Conservation (phyloP, 2,888 invertebrate genomes). For the Troilus luridus region DNA sequence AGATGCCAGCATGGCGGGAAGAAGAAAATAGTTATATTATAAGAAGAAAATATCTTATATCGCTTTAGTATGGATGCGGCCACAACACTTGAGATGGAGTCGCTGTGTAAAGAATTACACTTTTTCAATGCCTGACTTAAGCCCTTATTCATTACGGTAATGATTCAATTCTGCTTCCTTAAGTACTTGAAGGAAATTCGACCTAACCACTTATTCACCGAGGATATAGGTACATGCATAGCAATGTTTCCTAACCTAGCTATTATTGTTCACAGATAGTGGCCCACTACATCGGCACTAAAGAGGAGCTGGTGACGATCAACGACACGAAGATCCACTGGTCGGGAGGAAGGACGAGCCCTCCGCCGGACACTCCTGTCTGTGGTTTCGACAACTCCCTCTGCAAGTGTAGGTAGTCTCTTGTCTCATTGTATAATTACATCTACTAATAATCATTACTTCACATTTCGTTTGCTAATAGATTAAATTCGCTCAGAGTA, state of each 20-base stretch:
- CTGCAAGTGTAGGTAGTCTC: conserved; percentile 80
- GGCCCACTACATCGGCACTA: conserved; percentile 89
- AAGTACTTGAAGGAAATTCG: no score
- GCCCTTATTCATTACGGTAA: no score
- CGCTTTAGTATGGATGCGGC: no score
- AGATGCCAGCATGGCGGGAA: no score
- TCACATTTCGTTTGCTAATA: neutral
- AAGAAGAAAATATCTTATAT: no score
- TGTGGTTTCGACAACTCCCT: conserved; percentile 94
- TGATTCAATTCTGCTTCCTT: no score
- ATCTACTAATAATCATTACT: neutral
- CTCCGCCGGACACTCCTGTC: conserved; percentile 89
- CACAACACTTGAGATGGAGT: no score
- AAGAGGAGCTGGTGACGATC: conserved; percentile 82
- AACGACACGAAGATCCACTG: conserved; percentile 84
- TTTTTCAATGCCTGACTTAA: no score
- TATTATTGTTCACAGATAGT: conserved; percentile 78
- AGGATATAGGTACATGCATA: neutral
- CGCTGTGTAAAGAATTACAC: no score
- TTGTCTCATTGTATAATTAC: neutral
- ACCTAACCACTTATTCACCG: no score
- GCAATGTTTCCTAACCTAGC: neutral
- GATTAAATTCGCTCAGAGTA: no score
- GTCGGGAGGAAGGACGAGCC: conserved; percentile 84
- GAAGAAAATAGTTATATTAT: no score